Conservation (phyloP, 2,888 invertebrate species). For the Taphrorychus bicolor region DNA sequence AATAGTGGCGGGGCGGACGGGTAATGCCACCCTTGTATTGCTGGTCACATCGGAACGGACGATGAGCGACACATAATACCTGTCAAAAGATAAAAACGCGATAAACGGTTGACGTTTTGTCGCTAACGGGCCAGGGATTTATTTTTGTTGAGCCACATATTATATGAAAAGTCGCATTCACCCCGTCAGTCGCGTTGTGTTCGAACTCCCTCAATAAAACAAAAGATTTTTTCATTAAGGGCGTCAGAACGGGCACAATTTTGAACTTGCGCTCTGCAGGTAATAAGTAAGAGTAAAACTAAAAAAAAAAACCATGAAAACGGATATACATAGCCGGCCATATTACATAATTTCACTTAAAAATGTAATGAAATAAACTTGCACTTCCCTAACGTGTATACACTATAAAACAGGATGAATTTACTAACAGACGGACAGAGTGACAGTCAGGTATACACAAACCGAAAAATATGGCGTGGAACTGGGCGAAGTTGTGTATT, state of each 20-base stretch:
- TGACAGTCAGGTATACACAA: constrained; percentile 36
- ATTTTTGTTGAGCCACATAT: not conserved
- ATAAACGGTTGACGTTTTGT: not conserved
- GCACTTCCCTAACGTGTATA: constrained; percentile 15
- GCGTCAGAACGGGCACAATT: no score
- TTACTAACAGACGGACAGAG: constrained; percentile 40
- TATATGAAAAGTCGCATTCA: not conserved
- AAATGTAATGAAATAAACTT: constrained; percentile 17
- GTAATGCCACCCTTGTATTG: not conserved
- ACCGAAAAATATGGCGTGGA: constrained; percentile 25
- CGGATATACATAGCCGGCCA: not conserved
- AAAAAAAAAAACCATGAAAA: not conserved
- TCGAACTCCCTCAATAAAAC: no score
- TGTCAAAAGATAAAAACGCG: not conserved
- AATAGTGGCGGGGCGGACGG: not conserved
- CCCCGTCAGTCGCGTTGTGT: no score
- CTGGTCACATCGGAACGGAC: not conserved
- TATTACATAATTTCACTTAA: constrained; percentile 2
- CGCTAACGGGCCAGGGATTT: not conserved
- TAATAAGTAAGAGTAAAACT: no score
- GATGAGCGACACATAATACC: not conserved
- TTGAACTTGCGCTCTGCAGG: no score
- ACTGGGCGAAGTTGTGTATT: constrained; percentile 28
- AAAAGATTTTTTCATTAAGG: no score
- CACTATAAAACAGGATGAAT: constrained; percentile 37